Evolutionary conservation across 2,797 vertebrate genomes (phyloP).

Genomic region (Poeciliopsis gracilis): DNA sequence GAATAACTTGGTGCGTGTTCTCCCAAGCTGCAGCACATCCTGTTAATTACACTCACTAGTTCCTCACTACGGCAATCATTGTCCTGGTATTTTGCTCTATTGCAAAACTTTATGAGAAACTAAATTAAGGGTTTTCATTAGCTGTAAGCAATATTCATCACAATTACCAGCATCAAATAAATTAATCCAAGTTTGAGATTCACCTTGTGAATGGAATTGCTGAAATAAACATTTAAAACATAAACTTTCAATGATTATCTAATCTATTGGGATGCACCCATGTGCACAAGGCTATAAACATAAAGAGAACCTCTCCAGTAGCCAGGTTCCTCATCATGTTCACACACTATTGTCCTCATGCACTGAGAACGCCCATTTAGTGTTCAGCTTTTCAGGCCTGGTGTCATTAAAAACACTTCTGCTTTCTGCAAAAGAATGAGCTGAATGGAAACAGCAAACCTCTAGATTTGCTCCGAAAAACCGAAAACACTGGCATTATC

Average conservation of each 20-base stretch:
- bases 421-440: slow-evolving; percentile 32
- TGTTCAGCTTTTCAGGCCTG: slow-evolving; percentile 43
- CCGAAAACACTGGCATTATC: slow-evolving; percentile 60
- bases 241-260: background rate
- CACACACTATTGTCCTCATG: slow-evolving; percentile 28
- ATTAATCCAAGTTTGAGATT: background rate
- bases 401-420: slow-evolving; percentile 44
- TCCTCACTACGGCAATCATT: background rate
- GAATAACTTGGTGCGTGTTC: background rate
- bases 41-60: background rate
- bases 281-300: background rate
- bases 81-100: background rate
- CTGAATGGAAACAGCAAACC: slow-evolving; percentile 48
- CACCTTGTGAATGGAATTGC: background rate
- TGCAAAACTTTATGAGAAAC: background rate
- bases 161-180: background rate
- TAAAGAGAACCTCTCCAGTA: background rate
- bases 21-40: background rate
- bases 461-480: slow-evolving; percentile 45
- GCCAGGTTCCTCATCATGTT: slow-evolving; percentile 29
- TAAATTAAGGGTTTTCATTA: background rate
- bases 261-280: background rate
- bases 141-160: background rate
- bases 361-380: slow-evolving; percentile 42
- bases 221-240: background rate